Conservation (phyloP, 2,797 vertebrate species). For the Peromyscus melanophrys region DNA sequence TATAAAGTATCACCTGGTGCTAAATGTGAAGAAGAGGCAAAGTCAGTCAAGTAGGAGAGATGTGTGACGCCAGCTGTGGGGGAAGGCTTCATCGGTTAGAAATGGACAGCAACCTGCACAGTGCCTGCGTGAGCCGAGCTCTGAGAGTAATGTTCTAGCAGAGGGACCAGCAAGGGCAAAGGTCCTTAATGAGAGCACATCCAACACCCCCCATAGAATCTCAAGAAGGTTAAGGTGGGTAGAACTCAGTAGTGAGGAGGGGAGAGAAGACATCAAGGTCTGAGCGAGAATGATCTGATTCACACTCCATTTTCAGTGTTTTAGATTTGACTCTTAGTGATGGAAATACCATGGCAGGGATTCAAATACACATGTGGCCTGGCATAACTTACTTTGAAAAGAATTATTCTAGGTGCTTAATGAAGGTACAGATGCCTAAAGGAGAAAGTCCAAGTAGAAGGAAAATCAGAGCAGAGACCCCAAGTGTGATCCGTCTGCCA, state of each 20-base stretch:
- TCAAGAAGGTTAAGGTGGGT: neutral
- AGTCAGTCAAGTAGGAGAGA: neutral
- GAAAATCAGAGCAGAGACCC: neutral
- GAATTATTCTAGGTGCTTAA: neutral
- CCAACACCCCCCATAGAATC: too few relatives aligned
- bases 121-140: neutral
- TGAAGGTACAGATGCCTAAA: neutral
- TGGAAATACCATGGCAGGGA: neutral
- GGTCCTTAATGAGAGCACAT: neutral
- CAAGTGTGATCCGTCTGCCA: neutral
- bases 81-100: neutral
- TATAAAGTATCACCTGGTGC: neutral
- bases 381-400: neutral
- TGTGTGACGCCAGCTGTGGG: neutral
- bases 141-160: accelerated
- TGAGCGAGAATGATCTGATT: neutral
- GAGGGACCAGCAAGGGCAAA: neutral
- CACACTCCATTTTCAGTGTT: neutral
- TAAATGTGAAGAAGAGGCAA: neutral
- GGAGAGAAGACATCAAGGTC: neutral
- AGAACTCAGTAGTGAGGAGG: neutral
- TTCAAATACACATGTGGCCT: neutral
- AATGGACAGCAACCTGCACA: neutral
- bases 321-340: neutral
- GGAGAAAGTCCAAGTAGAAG: neutral